Base-by-base conservation (phyloP, 2,113 vertebrate genomes). In the Bos indicus region DNA sequence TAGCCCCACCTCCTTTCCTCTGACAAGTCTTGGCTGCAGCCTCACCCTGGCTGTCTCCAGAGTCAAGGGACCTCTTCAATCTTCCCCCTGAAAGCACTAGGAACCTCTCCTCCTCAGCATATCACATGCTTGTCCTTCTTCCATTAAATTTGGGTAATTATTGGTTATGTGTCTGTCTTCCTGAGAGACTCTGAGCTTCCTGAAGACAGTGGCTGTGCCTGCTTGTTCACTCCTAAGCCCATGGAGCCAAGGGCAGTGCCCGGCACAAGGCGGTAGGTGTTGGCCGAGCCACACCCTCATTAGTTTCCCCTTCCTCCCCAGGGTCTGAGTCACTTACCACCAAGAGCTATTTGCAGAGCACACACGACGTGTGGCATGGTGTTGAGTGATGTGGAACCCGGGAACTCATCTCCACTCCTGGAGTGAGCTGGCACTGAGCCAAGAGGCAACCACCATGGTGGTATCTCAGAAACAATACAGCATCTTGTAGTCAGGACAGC, bases 261-360 rank as follows among this genome's bases (percentile, higher is more conserved):
- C 40, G 6, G 17, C 16, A 57, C 36, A 6, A 1, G 3, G 25
- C 5, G 28, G 46, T 19, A 7, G 1, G 21, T 48, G 13, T 23
- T 43, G 43, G 48, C n/a, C 15, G 77, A 95, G 46, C 60, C 77
- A 60, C 12, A 2, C 6, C 59, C 25, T 74, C 21, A 16, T 51
- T 84, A 43, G 77, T 82, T 93, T 96, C 82, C 84, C 81, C 28
- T 94, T 97, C 67, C 71, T 74, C 5, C 5, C 17, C 7, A 57
- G 36, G 12, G 21, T 91, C 71, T 92, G 80, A 96, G 25, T 97
- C 57, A 90, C 52, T 25, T 25, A 64, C 46, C 46, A 25, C 13
- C 36, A 59, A 26, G 25, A 90, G 12, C 78, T 81, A 33, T 13
- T 85, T 52, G 60, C 30, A 33, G 43, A 91, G 36, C 57, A 71